phyloP scores from a whole-genome alignment of 2,797 vertebrate genomes.

The Gallinago stenura region DNA sequence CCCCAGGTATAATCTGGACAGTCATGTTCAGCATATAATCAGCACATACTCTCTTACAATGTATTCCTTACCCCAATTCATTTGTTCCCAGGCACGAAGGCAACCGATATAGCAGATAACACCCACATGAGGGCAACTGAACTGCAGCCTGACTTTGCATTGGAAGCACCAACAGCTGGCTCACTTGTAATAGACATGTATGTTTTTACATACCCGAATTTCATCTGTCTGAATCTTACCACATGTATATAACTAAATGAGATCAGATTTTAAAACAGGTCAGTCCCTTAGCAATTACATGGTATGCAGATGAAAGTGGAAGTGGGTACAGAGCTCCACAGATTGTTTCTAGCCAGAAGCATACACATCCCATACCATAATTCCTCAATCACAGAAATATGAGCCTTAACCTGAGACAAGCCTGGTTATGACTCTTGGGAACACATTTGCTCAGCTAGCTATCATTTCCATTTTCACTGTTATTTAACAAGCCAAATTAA shows the following conservation, averaged over 20 bases:
- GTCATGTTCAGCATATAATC: background rate
- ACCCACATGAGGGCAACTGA: background rate
- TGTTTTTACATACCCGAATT: background rate
- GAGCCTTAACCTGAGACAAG: background rate
- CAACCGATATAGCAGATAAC: background rate
- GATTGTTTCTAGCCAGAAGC: background rate
- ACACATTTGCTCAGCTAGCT: background rate
- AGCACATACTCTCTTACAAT: background rate
- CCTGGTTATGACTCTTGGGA: background rate
- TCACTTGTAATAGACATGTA: background rate
- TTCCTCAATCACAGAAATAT: background rate
- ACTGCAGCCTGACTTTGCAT: background rate
- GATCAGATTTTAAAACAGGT: background rate
- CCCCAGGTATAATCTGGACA: background rate
- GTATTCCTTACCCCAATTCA: background rate
- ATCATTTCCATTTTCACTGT: background rate
- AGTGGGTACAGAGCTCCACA: background rate
- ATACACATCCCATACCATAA: fast-evolving
- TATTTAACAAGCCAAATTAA: background rate
- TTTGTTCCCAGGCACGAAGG: background rate
- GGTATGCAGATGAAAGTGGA: background rate
- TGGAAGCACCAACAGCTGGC: background rate
- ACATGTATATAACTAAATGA: background rate
- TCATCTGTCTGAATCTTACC: background rate
- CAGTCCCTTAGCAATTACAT: background rate